phyloP scores from a whole-genome alignment of 2,888 invertebrate species.

The Drosophila mettleri region DNA sequence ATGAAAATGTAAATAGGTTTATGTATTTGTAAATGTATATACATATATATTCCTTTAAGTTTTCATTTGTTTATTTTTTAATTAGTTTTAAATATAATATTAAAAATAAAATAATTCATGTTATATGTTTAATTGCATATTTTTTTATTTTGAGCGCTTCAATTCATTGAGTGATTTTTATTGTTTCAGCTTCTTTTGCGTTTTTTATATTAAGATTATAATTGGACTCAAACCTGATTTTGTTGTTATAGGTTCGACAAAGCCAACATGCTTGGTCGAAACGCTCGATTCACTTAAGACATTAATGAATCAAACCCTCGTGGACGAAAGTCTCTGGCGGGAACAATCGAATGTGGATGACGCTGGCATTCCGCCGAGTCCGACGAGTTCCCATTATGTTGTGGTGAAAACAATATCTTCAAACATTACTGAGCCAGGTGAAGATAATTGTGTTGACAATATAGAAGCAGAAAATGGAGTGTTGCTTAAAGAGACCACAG shows the following conservation, averaged over 20 bases:
- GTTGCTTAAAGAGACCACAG: conserved; percentile 65
- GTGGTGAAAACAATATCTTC: conserved; percentile 52
- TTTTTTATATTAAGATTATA: background rate
- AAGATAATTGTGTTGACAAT: conserved; percentile 23
- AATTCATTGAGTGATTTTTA: conserved; percentile 5
- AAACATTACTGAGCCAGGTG: conserved; percentile 9
- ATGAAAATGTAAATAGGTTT: conserved; percentile 2
- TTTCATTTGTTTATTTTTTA: conserved; percentile 14
- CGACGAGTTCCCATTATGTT: conserved; percentile 54
- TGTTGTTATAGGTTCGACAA: conserved; percentile 54
- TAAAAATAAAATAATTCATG: conserved; percentile 13
- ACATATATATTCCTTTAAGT: conserved; percentile 2
- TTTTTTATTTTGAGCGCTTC: conserved; percentile 21
- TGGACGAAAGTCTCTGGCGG: conserved; percentile 79
- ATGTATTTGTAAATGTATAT: background rate
- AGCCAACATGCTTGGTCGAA: conserved; percentile 27
- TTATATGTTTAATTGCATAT: conserved; percentile 1
- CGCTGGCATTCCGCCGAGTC: conserved; percentile 21
- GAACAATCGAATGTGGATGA: conserved; percentile 76
- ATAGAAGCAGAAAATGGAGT: conserved; percentile 36
- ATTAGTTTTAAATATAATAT: conserved; percentile 6
- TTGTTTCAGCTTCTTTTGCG: conserved; percentile 14
- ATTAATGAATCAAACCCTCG: conserved; percentile 72
- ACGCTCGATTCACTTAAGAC: conserved; percentile 67
- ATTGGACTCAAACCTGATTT: conserved; percentile 20